Base-by-base conservation (phyloP, 1,140 invertebrate genomes). In the Drosophila punjabiensis region DNA sequence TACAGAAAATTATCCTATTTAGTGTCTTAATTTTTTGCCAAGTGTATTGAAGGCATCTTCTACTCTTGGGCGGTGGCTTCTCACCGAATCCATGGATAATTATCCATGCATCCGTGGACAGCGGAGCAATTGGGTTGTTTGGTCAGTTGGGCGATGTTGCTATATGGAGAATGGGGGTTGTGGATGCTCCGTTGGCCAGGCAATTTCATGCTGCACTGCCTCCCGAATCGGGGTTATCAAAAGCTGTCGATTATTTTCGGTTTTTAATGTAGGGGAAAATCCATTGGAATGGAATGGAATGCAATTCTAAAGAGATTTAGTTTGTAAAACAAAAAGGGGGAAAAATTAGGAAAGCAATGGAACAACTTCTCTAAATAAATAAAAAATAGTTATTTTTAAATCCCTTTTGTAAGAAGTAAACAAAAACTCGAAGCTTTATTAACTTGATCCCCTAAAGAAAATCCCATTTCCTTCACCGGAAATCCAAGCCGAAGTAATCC, bases 141-240 rank as follows among this genome's bases (percentile, higher is more conserved):
- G 86, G 86, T 90, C 86, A 90, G 86, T 77, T 77, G 71, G 60
- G 30, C 58, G 55, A 30, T 66, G 35, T 16, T 39, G 9, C 55
- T 56, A 56, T 61, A 39, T 28, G 60, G 43, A 32, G 48, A 2
- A 55, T 18, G 13, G 13, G 30, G 39, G n/a, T 20, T 45, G 35
- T 30, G 59, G 55, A 69, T 77, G 66, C 70, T 76, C 75, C 37
- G 39, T 32, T 66, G 68, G 53, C 33, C 59, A 78, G 79, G 63
- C 55, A 81, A 86, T 89, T 89, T 89, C 82, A 89, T 89, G 86
- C 86, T 89, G 86, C 86, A 86, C 45, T 90, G 86, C 81, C 71
- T 87, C 71, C 39, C 47, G 37, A 82, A 76, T 71, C 67, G 60
- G 76, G 76, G 56, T 63, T 74, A 78, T 69, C 76, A 71, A 39